These are phyloP conservation scores for Anolis apletophallus DNA, from an alignment of 2,797 vertebrate genomes.

Conservation along the genomic window DNA sequence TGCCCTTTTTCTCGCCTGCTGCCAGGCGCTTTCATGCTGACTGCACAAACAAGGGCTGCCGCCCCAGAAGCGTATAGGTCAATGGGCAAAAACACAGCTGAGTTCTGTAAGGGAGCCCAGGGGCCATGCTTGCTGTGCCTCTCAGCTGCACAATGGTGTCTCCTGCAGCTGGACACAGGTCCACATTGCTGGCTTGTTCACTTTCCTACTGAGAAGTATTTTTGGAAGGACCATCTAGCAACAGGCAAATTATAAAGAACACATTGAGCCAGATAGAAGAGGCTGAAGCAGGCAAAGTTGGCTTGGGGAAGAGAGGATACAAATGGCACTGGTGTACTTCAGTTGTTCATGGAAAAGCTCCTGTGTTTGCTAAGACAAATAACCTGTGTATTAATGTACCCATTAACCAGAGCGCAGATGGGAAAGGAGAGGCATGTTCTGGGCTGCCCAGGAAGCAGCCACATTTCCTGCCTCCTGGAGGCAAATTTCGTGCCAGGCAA, in stretches of 20 bases:
- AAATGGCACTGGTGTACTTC: not conserved
- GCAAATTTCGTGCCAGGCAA: not conserved
- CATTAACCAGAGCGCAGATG: not conserved
- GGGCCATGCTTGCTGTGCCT: not conserved
- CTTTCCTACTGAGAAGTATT: not conserved
- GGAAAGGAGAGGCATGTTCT: not conserved
- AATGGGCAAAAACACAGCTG: not conserved
- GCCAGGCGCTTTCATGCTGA: not conserved
- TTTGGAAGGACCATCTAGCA: too few relatives aligned
- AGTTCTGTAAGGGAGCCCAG: not conserved
- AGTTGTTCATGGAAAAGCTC: conserved; percentile 45
- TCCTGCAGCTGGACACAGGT: not conserved
- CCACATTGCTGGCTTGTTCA: not conserved
- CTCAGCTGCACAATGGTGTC: not conserved
- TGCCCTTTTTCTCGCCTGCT: not conserved
- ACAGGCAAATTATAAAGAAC: not conserved
- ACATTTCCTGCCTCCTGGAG: not conserved
- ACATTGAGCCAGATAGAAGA: not conserved
- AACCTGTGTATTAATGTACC: conserved; percentile 2
- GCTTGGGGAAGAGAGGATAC: not conserved
- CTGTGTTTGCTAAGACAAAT: conserved; percentile 21
- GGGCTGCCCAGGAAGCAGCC: not conserved
- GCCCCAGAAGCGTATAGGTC: not conserved
- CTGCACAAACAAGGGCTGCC: not conserved
- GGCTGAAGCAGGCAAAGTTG: conserved; percentile 9